Evolutionary conservation across 2,888 invertebrate species (phyloP), one percentile per base, ranked within the genome.

Genomic region (Sesamia inferens): DNA sequence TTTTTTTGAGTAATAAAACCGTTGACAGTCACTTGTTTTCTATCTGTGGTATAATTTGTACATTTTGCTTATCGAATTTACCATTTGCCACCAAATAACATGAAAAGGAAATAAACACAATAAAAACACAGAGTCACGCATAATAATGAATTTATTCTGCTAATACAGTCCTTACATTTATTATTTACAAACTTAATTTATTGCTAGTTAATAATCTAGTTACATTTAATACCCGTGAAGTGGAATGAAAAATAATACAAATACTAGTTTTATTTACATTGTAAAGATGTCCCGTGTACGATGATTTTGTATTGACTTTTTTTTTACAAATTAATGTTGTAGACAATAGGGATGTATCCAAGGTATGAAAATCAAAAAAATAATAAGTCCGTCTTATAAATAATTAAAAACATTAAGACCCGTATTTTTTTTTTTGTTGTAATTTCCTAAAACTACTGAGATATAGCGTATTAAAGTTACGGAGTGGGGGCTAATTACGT

Each of bases 201-300:
- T 69, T 66, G 57, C 62, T 71, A 54, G 67, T 73, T 76, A 78
- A 70, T 70, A 61, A 59, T 76, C 54, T 83, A 74, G 14, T 73
- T 85, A 85, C 19, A 74, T 22, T 78, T 81, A 87, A 85, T 86
- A 86, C 85, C 85, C 87, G 80, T 86, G 73, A 85, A 68, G 61
- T 77, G 59, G 68, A 84, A 79, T 76, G 68, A 76, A 62, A 71
- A 72, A 81, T 48, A 75, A 44, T 83, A 80, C 54, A 31, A 31
- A 74, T 70, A 68, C 68, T 78, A 71, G 22, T 59, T 39, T n/a
- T 79, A 84, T 81, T 72, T 86, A 81, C 82, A 84, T 24, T 69
- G 62, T 62, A 74, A 68, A 58, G 65, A 77, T 74, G 68, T 71
- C 11, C 61, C 44, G 22, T 51, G 47, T 63, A 69, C 24, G 68